Evolutionary conservation across 2,113 vertebrate species (phyloP), one percentile per base, ranked within the genome.

Genomic region (Saccopteryx bilineata): DNA sequence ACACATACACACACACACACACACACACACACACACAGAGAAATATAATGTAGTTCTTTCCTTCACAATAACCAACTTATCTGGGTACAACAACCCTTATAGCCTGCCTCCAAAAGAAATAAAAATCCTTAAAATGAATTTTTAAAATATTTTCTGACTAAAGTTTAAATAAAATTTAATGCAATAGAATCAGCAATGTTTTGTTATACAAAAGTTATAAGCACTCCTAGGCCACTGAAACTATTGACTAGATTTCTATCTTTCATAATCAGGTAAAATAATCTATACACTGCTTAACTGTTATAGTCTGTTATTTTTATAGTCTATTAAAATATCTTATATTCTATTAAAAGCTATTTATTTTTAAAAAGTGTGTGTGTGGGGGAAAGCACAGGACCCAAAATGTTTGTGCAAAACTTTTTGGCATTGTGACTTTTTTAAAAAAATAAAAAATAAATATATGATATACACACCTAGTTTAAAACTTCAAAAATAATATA

Each of bases 51-150:
- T 19, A 93, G 58, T 86, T 83, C 23, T 93, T 90, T 86, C 50
- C 68, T 91, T 92, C 80, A 78, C 31, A 92, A 56, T 63, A 95
- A 85, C 23, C 56, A 80, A 54, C 28, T 95, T 92, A 85, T 12
- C 78, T 69, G 26, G 87, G 24, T n/a, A 86, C n/a, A 92, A 65
- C 13, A n/a, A 65, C n/a, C 14, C 78, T 65, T 86, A 93, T 0
- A 86, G 14, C 19, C 50, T 95, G 91, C 33, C 28, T 82, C n/a
- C 33, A 18, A 93, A 66, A 91, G 46, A 28, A 88, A 84, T 39
- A 86, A 60, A 79, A 87, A 84, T 65, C 9, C 28, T 89, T 65
- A 63, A 93, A 28, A 18, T 60, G 48, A 78, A 72, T 65, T 10
- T 66, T 94, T 39, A 24, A 61, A 79, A 68, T 65, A 61, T 19